These are phyloP conservation scores for Dorcus hopei DNA, from an alignment of 2,888 invertebrate genomes.

Conservation along the genomic window DNA sequence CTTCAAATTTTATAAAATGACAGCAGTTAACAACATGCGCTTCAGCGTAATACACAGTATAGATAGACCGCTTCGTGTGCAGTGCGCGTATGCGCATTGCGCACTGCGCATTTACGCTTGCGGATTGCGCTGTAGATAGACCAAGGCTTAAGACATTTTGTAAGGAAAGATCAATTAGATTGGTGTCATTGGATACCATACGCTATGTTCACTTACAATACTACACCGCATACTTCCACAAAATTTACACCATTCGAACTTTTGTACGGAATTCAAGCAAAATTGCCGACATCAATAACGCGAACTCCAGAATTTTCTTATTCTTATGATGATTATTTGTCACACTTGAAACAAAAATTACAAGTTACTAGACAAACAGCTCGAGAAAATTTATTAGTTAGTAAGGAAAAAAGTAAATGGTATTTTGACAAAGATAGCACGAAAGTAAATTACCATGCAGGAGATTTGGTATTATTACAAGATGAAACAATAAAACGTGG, in stretches of 20 bases:
- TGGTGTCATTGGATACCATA: too few species aligned
- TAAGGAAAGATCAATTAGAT: too few species aligned
- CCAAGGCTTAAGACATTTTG: too few species aligned
- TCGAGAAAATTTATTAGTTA: constrained; percentile 13
- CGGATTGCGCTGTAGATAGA: too few species aligned
- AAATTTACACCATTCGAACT: constrained; percentile 27
- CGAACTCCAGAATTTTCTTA: constrained; percentile 23
- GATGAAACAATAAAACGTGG: constrained; percentile 6
- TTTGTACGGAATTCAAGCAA: constrained; percentile 21
- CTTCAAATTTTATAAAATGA: too few species aligned
- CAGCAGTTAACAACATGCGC: too few species aligned
- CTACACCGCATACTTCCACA: constrained; percentile 9
- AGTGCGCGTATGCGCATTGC: too few species aligned
- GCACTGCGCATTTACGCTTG: too few species aligned
- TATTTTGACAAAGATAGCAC: too few species aligned
- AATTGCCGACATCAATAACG: constrained; percentile 22
- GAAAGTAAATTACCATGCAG: neutral
- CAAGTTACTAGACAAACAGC: constrained; percentile 23
- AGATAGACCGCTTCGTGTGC: too few species aligned
- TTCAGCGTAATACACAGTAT: too few species aligned
- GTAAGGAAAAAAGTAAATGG: neutral
- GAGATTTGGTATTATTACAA: constrained; percentile 4
- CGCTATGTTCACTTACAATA: too few species aligned
- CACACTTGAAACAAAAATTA: constrained; percentile 20
- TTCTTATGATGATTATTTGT: constrained; percentile 24